These are phyloP conservation scores for Myzus persicae DNA, from an alignment of 1,140 invertebrate genomes.

Conservation along the genomic window DNA sequence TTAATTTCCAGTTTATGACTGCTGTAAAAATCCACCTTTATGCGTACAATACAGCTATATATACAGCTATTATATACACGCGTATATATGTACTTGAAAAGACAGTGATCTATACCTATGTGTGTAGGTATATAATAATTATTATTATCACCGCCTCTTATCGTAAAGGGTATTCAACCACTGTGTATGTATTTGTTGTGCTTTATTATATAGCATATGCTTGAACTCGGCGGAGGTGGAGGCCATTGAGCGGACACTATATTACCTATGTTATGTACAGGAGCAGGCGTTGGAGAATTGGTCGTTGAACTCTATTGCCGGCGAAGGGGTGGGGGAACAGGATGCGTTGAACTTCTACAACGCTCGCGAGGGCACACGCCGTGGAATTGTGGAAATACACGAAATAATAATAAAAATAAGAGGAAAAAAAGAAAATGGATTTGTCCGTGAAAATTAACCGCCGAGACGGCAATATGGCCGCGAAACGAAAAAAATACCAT, in stretches of 20 bases:
- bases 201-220: neutral
- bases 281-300: neutral
- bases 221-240: neutral
- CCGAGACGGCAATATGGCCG: constrained; percentile 50
- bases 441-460: constrained; percentile 58
- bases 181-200: neutral
- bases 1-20: neutral
- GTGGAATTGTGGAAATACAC: constrained; percentile 16
- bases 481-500: constrained; percentile 21
- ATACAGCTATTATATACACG: neutral
- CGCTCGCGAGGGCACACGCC: neutral
- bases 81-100: neutral
- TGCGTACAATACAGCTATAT: neutral
- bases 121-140: neutral
- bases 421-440: constrained; percentile 43
- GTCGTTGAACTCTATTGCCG: neutral
- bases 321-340: neutral
- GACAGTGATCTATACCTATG: neutral
- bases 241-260: neutral
- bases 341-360: constrained; percentile 38
- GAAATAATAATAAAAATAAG: neutral
- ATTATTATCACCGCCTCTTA: neutral
- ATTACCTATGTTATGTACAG: neutral
- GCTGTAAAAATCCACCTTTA: neutral
- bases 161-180: constrained; percentile 32